phyloP scores from a whole-genome alignment of 2,113 vertebrate genomes.

The Semnornis frantzii region DNA sequence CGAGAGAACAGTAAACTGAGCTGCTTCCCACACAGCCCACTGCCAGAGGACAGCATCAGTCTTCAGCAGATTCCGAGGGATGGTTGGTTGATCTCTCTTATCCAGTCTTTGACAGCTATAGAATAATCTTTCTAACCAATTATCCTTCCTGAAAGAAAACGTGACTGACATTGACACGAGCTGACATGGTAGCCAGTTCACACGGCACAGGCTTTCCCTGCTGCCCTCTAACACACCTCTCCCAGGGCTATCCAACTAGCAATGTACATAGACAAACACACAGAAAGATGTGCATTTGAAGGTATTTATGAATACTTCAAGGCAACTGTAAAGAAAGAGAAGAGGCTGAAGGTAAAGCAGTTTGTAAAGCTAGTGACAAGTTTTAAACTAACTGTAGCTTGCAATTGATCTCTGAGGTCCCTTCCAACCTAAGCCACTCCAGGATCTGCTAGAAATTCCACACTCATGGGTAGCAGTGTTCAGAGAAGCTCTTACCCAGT shows the following conservation, averaged over 20 bases:
- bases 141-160: constrained; percentile 87
- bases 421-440: no score
- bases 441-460: neutral
- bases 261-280: neutral
- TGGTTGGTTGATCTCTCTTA: constrained; percentile 83
- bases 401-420: neutral
- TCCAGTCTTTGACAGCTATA: constrained; percentile 96
- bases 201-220: constrained; percentile 36
- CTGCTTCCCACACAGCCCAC: constrained; percentile 99
- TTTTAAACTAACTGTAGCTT: neutral
- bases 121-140: constrained; percentile 96
- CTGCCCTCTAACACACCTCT: neutral
- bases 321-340: neutral
- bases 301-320: neutral
- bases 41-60: constrained; percentile 96
- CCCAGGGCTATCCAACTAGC: neutral
- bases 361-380: neutral
- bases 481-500: constrained; percentile 83
- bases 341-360: neutral
- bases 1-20: constrained; percentile 96
- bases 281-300: neutral
- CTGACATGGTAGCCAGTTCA: neutral
- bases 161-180: neutral
- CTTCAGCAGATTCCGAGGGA: constrained; percentile 89
- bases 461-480: neutral